These are phyloP conservation scores for Aporrectodea caliginosa DNA, from an alignment of 1,140 invertebrate genomes.

Conservation along the genomic window DNA sequence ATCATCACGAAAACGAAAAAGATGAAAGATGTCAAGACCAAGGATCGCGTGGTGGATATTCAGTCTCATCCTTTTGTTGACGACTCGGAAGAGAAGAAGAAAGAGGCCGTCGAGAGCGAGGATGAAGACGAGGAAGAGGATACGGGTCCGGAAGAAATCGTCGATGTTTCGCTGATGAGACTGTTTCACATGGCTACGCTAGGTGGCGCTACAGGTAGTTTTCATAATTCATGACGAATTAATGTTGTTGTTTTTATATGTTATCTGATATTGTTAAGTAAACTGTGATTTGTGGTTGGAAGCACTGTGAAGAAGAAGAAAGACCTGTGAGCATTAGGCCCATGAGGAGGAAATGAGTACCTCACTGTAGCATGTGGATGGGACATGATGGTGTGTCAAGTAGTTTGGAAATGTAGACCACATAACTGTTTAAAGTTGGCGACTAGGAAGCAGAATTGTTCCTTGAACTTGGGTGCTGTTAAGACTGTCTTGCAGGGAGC, in stretches of 20 bases:
- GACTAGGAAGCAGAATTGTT: no score
- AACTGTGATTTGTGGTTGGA: no score
- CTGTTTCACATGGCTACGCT: neutral
- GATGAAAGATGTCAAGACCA: neutral
- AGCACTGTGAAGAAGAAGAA: no score
- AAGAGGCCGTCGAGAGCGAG: neutral
- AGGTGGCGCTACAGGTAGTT: neutral
- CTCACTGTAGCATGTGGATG: no score
- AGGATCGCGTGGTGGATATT: neutral
- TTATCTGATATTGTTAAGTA: neutral
- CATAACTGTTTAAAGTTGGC: no score
- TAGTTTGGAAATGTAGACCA: no score
- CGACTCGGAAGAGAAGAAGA: neutral
- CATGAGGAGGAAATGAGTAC: no score
- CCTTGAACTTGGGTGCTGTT: no score
- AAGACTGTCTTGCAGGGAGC: no score
- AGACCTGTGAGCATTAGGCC: no score
- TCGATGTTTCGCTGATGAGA: neutral
- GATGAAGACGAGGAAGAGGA: neutral
- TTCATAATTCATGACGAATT: neutral
- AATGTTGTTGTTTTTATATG: neutral
- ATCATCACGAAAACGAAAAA: neutral
- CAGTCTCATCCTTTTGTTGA: neutral
- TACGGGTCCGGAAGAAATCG: neutral
- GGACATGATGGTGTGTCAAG: no score